These are phyloP conservation scores for Caenorhabditis sp. DNA, from an alignment of 2,888 invertebrate species.

Conservation along the genomic window DNA sequence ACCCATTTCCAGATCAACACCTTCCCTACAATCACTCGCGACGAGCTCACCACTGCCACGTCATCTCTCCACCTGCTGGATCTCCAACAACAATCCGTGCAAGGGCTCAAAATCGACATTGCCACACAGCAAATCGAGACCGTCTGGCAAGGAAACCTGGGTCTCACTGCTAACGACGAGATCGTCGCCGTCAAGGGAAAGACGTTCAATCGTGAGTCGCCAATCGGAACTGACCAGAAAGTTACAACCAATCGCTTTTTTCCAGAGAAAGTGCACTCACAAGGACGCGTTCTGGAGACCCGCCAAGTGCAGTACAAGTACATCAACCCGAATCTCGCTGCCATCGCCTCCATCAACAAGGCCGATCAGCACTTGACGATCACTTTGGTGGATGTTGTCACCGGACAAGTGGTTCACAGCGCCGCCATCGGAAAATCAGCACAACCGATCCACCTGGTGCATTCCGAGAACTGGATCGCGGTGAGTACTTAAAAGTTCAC, in stretches of 20 bases:
- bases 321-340: constrained; percentile 93
- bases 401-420: constrained; percentile 90
- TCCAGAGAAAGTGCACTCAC: constrained; percentile 89
- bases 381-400: constrained; percentile 93
- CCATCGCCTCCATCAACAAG: constrained; percentile 70
- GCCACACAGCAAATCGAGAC: constrained; percentile 25
- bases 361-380: constrained; percentile 86
- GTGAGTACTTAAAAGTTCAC: constrained; percentile 81
- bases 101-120: constrained; percentile 57
- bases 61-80: constrained; percentile 70
- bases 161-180: constrained; percentile 72
- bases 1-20: constrained; percentile 25
- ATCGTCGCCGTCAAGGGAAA: constrained; percentile 78
- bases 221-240: no score
- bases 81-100: constrained; percentile 19
- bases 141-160: constrained; percentile 74
- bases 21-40: constrained; percentile 52
- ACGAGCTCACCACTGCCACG: constrained; percentile 33
- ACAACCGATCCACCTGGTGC: constrained; percentile 92
- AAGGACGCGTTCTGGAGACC: constrained; percentile 95
- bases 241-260: not conserved
- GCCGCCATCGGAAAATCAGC: constrained; percentile 91
- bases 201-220: constrained; percentile 70
- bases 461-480: constrained; percentile 97
- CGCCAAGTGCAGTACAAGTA: constrained; percentile 98